These are phyloP conservation scores for Edolisoma coerulescens DNA, from an alignment of 2,113 vertebrate species.

Conservation along the genomic window DNA sequence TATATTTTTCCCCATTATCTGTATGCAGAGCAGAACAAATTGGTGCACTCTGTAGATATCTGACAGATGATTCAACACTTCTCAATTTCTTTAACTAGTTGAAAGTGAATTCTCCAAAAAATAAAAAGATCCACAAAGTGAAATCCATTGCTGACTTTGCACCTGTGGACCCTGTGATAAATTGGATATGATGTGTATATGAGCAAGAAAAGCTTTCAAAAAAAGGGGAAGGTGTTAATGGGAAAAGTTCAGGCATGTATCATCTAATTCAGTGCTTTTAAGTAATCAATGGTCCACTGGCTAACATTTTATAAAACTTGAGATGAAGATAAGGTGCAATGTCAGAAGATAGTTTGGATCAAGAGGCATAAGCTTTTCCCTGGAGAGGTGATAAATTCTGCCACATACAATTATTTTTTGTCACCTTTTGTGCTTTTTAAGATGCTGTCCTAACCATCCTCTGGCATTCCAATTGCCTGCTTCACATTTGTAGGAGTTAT, in stretches of 20 bases:
- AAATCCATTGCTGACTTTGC: background rate
- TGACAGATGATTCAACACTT: background rate
- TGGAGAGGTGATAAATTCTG: background rate
- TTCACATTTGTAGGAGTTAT: background rate
- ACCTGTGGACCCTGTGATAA: background rate
- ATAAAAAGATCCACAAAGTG: background rate
- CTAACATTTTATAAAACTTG: background rate
- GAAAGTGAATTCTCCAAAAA: background rate
- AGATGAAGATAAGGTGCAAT: background rate
- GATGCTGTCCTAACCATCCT: background rate
- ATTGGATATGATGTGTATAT: background rate
- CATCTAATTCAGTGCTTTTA: background rate
- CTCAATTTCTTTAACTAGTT: background rate
- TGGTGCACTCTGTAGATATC: background rate
- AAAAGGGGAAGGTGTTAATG: background rate
- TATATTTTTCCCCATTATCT: background rate
- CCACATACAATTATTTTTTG: background rate
- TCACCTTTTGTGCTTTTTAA: background rate
- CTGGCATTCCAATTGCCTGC: background rate
- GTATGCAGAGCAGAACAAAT: background rate
- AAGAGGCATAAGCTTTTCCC: background rate
- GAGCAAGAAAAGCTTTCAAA: background rate
- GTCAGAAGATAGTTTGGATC: background rate
- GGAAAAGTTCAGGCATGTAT: background rate
- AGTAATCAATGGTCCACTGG: background rate